phyloP scores from a whole-genome alignment of 2,888 invertebrate genomes.

The Pogonocherus hispidulus region DNA sequence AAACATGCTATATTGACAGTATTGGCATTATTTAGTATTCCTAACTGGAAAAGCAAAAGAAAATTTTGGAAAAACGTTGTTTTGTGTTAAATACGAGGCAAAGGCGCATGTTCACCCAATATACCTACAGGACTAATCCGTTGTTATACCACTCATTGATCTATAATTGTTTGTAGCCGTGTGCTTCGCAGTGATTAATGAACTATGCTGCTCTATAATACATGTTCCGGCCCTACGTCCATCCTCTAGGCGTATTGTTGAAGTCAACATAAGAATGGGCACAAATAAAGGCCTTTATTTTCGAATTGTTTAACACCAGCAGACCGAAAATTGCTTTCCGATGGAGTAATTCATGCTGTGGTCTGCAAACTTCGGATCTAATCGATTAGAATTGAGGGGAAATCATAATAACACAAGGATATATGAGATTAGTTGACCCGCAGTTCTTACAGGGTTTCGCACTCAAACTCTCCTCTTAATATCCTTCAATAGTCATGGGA shows the following conservation, averaged over 20 bases:
- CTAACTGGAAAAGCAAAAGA: too few relatives aligned
- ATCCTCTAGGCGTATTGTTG: slow-evolving; percentile 65
- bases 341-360: slow-evolving; percentile 32
- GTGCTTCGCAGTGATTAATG: slow-evolving; percentile 39
- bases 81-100: too few relatives aligned
- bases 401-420: slow-evolving; percentile 22
- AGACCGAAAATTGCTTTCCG: slow-evolving; percentile 49
- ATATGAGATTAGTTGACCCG: slow-evolving; percentile 4
- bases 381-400: slow-evolving; percentile 51
- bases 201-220: slow-evolving; percentile 46
- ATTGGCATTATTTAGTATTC: too few relatives aligned
- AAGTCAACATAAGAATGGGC: slow-evolving; percentile 55
- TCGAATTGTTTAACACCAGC: slow-evolving; percentile 51
- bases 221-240: slow-evolving; percentile 50
- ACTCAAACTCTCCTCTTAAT: not conserved
- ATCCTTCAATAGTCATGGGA: slow-evolving; percentile 7
- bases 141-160: slow-evolving; percentile 24
- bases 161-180: slow-evolving; percentile 39
- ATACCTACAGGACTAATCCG: slow-evolving; percentile 19
- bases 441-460: not conserved
- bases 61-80: too few relatives aligned
- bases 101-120: too few relatives aligned
- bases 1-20: too few relatives aligned
- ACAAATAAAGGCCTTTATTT: slow-evolving; percentile 48
- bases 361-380: slow-evolving; percentile 47